Percentiles rank a stretch among this genome's conserved stretches.
These are phyloP conservation scores for Phaetusa simplex DNA, from an alignment of 2,113 vertebrate genomes.

Conservation along the genomic window DNA sequence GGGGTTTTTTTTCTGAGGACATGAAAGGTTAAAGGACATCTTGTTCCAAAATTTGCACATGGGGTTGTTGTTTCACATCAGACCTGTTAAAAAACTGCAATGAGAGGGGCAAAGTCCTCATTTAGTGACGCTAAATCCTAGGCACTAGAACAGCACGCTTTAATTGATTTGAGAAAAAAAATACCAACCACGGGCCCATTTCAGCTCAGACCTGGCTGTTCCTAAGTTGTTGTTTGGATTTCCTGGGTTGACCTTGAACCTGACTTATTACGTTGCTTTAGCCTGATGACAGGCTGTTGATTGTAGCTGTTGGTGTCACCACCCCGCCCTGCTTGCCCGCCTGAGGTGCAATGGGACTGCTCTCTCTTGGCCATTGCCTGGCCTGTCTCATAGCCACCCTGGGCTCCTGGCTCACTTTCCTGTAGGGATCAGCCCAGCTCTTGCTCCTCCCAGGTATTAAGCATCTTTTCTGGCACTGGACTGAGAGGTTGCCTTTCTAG, in stretches of 20 bases:
- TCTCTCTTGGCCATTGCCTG: neutral
- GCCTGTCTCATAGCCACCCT: neutral
- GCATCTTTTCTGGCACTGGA: neutral
- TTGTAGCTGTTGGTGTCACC: neutral
- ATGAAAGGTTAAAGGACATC: neutral
- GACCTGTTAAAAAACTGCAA: neutral
- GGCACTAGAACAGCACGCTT: neutral
- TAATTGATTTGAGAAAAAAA: neutral
- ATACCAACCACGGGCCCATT: neutral
- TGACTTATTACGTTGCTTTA: neutral
- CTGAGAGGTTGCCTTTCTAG: neutral
- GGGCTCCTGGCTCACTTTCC: neutral
- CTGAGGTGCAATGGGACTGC: neutral
- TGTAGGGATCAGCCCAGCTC: neutral
- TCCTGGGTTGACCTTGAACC: neutral
- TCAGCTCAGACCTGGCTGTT: neutral
- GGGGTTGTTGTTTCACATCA: neutral
- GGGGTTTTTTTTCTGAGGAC: neutral
- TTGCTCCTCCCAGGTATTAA: neutral
- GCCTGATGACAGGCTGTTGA: neutral
- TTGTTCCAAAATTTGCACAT: neutral
- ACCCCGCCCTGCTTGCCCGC: fast-evolving
- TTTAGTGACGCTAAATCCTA: neutral
- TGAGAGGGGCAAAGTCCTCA: neutral
- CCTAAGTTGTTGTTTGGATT: neutral